Percentiles rank a stretch among this genome's conserved stretches.
Conservation (phyloP, 2,888 invertebrate species). For the Trissolcus brochymenae region DNA sequence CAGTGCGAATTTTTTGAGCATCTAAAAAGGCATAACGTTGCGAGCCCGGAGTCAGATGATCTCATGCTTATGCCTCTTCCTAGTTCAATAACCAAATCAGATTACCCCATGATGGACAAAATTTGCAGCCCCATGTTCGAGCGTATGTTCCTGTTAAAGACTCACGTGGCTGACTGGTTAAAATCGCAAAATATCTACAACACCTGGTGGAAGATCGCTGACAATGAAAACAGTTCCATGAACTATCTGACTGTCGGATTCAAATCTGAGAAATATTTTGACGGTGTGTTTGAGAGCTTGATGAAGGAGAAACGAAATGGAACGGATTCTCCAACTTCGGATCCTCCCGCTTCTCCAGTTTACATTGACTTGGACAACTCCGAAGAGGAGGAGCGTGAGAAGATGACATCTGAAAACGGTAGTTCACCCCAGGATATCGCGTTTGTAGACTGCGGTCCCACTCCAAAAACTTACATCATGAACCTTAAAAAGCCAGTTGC, state of each 20-base stretch:
- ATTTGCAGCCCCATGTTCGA: conserved; percentile 69
- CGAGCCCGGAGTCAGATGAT: conserved; percentile 65
- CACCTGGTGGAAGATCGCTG: conserved; percentile 66
- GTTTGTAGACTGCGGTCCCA: conserved; percentile 69
- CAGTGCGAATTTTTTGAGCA: conserved; percentile 72
- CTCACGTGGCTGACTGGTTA: conserved; percentile 71
- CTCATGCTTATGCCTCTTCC: conserved; percentile 73
- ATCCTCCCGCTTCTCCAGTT: conserved; percentile 14
- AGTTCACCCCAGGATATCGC: conserved; percentile 53
- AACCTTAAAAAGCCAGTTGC: conserved; percentile 4
- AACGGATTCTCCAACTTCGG: neutral
- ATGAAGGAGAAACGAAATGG: conserved; percentile 4
- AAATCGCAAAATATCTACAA: conserved; percentile 57
- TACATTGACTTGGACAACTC: conserved; percentile 30
- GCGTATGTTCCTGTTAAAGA: conserved; percentile 64
- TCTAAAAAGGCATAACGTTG: conserved; percentile 63
- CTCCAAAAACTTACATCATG: conserved; percentile 29
- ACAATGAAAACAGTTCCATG: conserved; percentile 36
- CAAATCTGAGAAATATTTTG: conserved; percentile 26
- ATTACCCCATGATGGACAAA: conserved; percentile 63
- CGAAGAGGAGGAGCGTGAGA: conserved; percentile 30
- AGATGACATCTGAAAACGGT: conserved; percentile 41
- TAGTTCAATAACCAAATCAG: conserved; percentile 57
- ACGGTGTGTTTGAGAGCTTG: neutral
- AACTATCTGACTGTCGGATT: conserved; percentile 56